These are phyloP conservation scores for Drosophila affinis DNA, from an alignment of 2,888 invertebrate species.

Conservation along the genomic window DNA sequence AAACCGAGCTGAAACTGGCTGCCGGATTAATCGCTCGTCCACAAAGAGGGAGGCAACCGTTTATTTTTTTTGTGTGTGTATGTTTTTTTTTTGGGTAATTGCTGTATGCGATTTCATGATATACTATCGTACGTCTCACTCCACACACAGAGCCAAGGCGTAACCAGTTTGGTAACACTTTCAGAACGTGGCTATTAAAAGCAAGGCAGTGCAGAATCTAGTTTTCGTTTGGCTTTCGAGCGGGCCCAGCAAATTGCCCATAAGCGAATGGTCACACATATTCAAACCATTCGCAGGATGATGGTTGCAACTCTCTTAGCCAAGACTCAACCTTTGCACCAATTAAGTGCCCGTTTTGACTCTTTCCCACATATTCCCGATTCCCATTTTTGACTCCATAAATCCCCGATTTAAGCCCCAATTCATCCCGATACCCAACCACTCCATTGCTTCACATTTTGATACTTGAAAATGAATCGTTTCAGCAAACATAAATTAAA, in stretches of 20 bases:
- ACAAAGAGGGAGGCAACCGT: conserved; percentile 22
- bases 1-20: conserved; percentile 16
- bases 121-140: neutral
- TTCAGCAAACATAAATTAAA: conserved; percentile 23
- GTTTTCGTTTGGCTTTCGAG: neutral
- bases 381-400: neutral
- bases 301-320: too few species aligned
- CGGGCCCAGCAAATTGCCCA: too few species aligned
- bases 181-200: neutral
- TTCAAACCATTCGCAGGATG: too few species aligned
- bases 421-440: neutral
- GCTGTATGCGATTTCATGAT: neutral
- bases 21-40: conserved; percentile 24
- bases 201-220: neutral
- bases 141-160: neutral
- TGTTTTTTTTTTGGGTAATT: neutral
- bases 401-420: neutral
- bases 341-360: too few species aligned
- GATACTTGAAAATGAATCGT: conserved; percentile 6
- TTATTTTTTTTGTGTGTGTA: neutral
- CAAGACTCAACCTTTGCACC: too few species aligned
- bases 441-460: neutral
- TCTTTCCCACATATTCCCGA: too few species aligned
- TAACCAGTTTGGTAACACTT: neutral
- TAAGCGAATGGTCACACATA: too few species aligned